Evolutionary conservation across 2,113 vertebrate species (phyloP).

Genomic region (Ptychochromis oligacanthus): DNA sequence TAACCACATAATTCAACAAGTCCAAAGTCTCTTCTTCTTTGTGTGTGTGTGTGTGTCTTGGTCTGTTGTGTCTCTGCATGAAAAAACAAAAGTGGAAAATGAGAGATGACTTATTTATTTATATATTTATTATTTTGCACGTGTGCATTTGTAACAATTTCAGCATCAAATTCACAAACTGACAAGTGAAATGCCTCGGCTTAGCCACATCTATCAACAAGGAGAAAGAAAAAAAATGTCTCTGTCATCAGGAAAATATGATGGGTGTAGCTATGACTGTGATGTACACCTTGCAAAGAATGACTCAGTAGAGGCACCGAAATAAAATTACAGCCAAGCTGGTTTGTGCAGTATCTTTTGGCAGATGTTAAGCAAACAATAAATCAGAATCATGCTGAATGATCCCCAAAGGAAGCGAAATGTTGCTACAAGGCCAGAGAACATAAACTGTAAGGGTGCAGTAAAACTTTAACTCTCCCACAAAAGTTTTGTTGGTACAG

Average conservation of each 20-base stretch:
- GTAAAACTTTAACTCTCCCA: conserved; percentile 44
- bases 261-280: neutral
- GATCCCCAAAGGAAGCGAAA: conserved; percentile 8
- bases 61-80: conserved; percentile 7
- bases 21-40: conserved; percentile 10
- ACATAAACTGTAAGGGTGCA: conserved; percentile 26
- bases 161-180: neutral
- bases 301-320: neutral
- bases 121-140: conserved; percentile 23
- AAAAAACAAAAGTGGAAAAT: conserved; percentile 1
- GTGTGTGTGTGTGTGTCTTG: neutral
- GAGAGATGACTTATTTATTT: neutral
- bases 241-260: conserved; percentile 1
- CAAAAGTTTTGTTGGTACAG: conserved; percentile 25
- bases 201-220: conserved; percentile 19
- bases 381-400: conserved; percentile 37
- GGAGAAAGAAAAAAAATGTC: neutral
- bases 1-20: conserved; percentile 45
- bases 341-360: conserved; percentile 7
- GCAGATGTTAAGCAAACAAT: conserved; percentile 44
- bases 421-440: conserved; percentile 23
- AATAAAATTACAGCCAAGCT: conserved; percentile 8
- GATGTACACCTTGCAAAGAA: conserved; percentile 14
- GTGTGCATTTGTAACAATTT: conserved; percentile 47
- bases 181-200: conserved; percentile 19